A percentile compares a stretch with the other conserved stretches of the same genome.
These are phyloP conservation scores for Zingel zingel DNA, from an alignment of 2,113 vertebrate species.

Conservation along the genomic window DNA sequence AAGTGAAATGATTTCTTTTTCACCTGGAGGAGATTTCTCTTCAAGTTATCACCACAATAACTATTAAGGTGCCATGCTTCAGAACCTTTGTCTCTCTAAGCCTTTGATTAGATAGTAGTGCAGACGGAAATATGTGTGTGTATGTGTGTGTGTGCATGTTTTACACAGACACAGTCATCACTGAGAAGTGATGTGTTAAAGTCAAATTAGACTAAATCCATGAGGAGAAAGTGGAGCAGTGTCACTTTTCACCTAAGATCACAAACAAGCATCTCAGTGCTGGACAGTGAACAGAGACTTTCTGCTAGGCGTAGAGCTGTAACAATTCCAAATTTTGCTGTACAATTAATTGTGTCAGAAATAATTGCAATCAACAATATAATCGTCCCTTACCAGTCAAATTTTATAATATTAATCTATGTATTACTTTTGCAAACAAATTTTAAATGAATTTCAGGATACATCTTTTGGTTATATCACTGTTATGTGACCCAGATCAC, in stretches of 20 bases:
- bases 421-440: too few relatives aligned
- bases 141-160: not conserved
- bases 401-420: too few relatives aligned
- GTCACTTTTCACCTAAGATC: not conserved
- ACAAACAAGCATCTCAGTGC: constrained; percentile 5
- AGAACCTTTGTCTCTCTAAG: not conserved
- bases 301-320: not conserved
- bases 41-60: not conserved
- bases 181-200: constrained; percentile 14
- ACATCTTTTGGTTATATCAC: too few relatives aligned
- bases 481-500: too few relatives aligned
- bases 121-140: not conserved
- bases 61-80: not conserved
- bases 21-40: constrained; percentile 18
- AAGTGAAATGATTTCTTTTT: constrained; percentile 13
- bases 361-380: too few relatives aligned
- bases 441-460: too few relatives aligned
- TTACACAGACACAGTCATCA: constrained; percentile 20
- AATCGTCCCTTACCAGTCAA: too few relatives aligned
- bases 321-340: too few relatives aligned
- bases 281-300: not conserved
- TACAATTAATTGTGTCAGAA: too few relatives aligned
- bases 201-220: not conserved
- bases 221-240: constrained; percentile 33
- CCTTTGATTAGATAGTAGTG: constrained; percentile 32